These are phyloP conservation scores for Agriopis marginaria DNA, from an alignment of 2,888 invertebrate species.

Conservation along the genomic window DNA sequence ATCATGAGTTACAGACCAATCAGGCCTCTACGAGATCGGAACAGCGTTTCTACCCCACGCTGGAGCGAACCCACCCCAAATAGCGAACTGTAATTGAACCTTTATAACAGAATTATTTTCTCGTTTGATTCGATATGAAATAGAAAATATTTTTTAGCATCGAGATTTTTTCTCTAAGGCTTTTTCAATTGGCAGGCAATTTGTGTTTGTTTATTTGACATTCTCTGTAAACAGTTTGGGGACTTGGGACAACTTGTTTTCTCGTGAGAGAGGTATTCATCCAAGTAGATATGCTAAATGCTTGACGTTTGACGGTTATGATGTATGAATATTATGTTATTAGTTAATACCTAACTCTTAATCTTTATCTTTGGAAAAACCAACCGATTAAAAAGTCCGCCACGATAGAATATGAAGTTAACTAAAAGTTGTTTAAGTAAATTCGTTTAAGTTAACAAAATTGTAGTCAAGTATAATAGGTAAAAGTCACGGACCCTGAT, in stretches of 20 bases:
- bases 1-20: slow-evolving; percentile 28
- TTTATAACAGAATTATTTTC: slow-evolving; percentile 54
- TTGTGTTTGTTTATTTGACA: slow-evolving; percentile 50
- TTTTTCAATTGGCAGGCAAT: slow-evolving; percentile 41
- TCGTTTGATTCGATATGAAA: slow-evolving; percentile 49
- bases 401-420: slow-evolving; percentile 37
- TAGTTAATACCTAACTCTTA: background rate
- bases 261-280: slow-evolving; percentile 5
- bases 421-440: slow-evolving; percentile 40
- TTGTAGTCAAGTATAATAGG: too few relatives aligned
- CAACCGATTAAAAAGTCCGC: slow-evolving; percentile 6
- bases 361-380: slow-evolving; percentile 12
- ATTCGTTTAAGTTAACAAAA: too few relatives aligned
- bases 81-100: slow-evolving; percentile 53
- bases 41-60: slow-evolving; percentile 37
- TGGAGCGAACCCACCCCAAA: slow-evolving; percentile 33
- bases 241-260: slow-evolving; percentile 6
- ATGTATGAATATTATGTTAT: background rate
- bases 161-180: slow-evolving; percentile 43
- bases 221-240: slow-evolving; percentile 24
- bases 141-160: slow-evolving; percentile 48
- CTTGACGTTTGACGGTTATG: slow-evolving; percentile 1
- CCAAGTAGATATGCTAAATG: background rate
- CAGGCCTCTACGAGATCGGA: slow-evolving; percentile 26
- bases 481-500: too few relatives aligned